phyloP scores from a whole-genome alignment of 2,797 vertebrate genomes.

The Parauchenoglanis punctatus region DNA sequence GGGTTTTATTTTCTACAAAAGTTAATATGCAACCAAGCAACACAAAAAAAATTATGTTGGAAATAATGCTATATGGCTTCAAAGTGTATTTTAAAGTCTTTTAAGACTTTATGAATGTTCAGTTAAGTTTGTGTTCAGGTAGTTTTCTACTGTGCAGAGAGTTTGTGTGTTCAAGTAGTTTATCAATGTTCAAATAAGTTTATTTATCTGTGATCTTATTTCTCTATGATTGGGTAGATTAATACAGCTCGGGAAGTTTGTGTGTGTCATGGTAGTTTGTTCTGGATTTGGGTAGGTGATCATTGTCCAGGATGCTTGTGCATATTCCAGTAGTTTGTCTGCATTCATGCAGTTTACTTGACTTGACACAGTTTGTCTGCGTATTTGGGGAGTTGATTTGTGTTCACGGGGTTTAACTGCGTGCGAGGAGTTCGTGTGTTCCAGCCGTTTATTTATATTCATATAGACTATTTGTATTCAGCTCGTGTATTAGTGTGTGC shows the following conservation, averaged over 20 bases:
- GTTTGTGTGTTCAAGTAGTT: too few species aligned
- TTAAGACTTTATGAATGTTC: too few species aligned
- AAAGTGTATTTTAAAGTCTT: not conserved
- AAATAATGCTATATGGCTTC: too few species aligned
- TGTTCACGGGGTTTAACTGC: not conserved
- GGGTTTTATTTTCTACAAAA: not conserved
- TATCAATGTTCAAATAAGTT: too few species aligned
- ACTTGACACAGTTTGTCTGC: not conserved
- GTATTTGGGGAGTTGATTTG: too few species aligned
- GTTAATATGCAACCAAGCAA: not conserved
- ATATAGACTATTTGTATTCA: not conserved
- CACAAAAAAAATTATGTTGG: not conserved
- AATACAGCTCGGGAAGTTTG: too few species aligned
- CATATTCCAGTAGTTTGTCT: not conserved
- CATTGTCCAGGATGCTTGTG: too few species aligned
- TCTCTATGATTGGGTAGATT: too few species aligned
- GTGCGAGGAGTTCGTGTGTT: not conserved
- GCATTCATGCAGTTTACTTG: not conserved
- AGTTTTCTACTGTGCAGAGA: too few species aligned
- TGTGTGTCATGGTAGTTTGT: not conserved
- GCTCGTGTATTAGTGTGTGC: too few species aligned
- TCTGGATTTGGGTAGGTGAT: not conserved
- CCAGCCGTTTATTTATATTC: not conserved
- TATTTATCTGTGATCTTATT: too few species aligned
- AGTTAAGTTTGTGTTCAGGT: too few species aligned